Evolutionary conservation across 2,113 vertebrate genomes (phyloP), one percentile per base, ranked within the genome.

Genomic region (Anthoscopus minutus): DNA sequence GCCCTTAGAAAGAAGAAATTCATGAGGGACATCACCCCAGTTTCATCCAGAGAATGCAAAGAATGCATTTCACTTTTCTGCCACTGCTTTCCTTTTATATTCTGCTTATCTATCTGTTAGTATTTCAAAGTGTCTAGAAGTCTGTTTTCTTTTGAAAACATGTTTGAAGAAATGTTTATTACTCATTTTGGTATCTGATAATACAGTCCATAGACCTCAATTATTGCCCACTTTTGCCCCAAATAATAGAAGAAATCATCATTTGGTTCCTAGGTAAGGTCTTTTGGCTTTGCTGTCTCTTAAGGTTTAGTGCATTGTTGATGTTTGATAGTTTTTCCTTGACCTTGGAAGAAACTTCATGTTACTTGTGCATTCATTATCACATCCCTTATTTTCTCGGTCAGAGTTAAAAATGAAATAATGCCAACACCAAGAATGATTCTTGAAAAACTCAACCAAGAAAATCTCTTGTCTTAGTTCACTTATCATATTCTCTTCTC

Each of bases 11-110:
- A 70, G 64, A 50, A 67, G 33, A 60, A 51, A n/a, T 62, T 33
- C 33, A 9, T 0, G 0, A 50, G 35, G 27, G 38, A 66, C 4
- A 60, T 54, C 27, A 51, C 11, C 21, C 22, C 35, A 47, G 27
- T 79, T 85, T 76, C 27, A 51, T 60, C n/a, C 23, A 40, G 33
- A 54, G 37, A 74, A 58, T 35, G 20, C 23, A 62, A 81, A 84
- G 19, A 85, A 54, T n/a, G 23, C 3, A 15, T 70, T 81, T 66
- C 23, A 19, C 7, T 91, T 86, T 62, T 69, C 27, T 83, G 22
- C 23, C 13, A 9, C 28, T 64, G 4, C 12, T 87, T 87, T 81
- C 15, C 18, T 78, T 77, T 65, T 73, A 25, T 70, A 16, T 65
- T 64, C 18, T 47, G 4, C n/a, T 94, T 45, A 16, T 57, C 77